A percentile compares a stretch with the other conserved stretches of the same genome.
phyloP scores from a whole-genome alignment of 2,113 vertebrate species.

The Syngnathoides biaculeatus region DNA sequence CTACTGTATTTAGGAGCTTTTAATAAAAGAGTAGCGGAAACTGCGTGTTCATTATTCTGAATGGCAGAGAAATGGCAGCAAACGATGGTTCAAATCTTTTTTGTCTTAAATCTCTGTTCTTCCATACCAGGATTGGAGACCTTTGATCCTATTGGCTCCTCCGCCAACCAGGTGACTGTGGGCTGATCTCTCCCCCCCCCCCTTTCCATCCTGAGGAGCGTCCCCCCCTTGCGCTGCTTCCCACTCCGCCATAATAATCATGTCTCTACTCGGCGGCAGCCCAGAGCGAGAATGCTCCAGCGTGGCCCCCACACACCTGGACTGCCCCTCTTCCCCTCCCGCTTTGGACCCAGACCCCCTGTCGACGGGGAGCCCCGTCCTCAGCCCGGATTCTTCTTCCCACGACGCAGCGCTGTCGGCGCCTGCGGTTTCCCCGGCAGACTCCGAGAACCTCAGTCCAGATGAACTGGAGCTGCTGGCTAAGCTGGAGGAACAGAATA shows the following conservation, averaged over 20 bases:
- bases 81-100: background rate
- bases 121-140: slow-evolving; percentile 49
- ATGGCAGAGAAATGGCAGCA: too few species aligned
- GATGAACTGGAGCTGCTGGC: slow-evolving; percentile 92
- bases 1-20: too few species aligned
- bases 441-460: slow-evolving; percentile 91
- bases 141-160: slow-evolving; percentile 54
- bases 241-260: slow-evolving; percentile 28
- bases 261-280: slow-evolving; percentile 71
- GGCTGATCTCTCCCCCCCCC: too few species aligned
- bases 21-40: too few species aligned
- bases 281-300: slow-evolving; percentile 65
- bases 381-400: slow-evolving; percentile 90
- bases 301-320: slow-evolving; percentile 51
- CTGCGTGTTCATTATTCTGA: too few species aligned
- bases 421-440: slow-evolving; percentile 80
- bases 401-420: slow-evolving; percentile 79
- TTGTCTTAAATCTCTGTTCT: too few species aligned
- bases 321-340: slow-evolving; percentile 68
- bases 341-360: slow-evolving; percentile 65
- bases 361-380: slow-evolving; percentile 81
- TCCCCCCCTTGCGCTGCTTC: slow-evolving; percentile 16
- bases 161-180: slow-evolving; percentile 29
- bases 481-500: slow-evolving; percentile 96
- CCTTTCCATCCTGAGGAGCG: too few species aligned